Evolutionary conservation across 2,113 vertebrate species (phyloP), one percentile per base, ranked within the genome.

Genomic region (Equus quagga): DNA sequence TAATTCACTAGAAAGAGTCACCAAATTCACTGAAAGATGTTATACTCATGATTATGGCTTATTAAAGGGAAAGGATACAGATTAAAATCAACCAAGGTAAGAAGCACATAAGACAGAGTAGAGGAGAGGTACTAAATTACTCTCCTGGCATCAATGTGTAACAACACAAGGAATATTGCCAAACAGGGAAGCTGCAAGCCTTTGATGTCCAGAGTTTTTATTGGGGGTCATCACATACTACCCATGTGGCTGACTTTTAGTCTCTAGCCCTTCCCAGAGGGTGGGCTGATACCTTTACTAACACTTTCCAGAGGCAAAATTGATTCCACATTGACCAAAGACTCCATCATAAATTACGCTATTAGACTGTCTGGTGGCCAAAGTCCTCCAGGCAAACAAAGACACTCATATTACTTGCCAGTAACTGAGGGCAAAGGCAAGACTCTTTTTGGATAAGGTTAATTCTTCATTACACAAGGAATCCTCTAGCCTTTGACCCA

Each of bases 381-480:
- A 78, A 87, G 28, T 15, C 31, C 41, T 41, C 33, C 54, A 79
- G 18, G 11, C 44, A 92, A 78, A 73, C 10, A 81, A 91, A 94
- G 19, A 49, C 28, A 79, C 8, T 75, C 19, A 18, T 76, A 24
- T 88, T 9, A 65, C 18, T 28, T 86, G 33, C 33, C 54, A 46
- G 15, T 79, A 89, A 24, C 83, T 88, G 33, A 97, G 15, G 33
- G 14, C 51, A 93, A 76, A 80, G 23, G 3, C 14, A 49, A 91
- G 18, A 86, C 31, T 81, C 60, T 96, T 72, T 91, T 87, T 54
- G 11, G 31, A 8, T 80, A 67, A 91, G 51, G 31, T 82, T 96
- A 97, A 73, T 87, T 94, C 60, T 84, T 94, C 11, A 60, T 54
- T 97, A n/a, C 15, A 82, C 3, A 86, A 49, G 33, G 23, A 82